Evolutionary conservation across 2,888 invertebrate genomes (phyloP), one percentile per base, ranked within the genome.

Genomic region (Eristalis arbustorum): DNA sequence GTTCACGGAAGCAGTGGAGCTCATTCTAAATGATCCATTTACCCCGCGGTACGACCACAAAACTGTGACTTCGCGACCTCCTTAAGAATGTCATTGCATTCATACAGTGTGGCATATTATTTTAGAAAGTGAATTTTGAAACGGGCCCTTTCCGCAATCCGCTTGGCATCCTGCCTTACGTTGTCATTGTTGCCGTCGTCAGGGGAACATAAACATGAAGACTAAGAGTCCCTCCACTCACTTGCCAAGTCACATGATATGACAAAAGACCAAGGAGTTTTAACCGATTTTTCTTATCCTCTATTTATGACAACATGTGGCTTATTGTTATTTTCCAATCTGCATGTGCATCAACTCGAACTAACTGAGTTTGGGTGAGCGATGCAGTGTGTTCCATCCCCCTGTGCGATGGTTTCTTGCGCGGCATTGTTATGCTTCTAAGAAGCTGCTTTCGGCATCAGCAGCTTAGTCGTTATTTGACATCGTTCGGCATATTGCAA

Each of bases 291-390:
- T 78, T 78, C 68, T 75, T 74, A 78, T 87, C 82, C 37, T 68
- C 61, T 62, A 75, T 83, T 75, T 75, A 75, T 83, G 79, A 62
- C 72, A 82, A 56, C 66, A 87, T 79, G 49, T 13, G 71, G 74
- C 72, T 87, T 83, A 83, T 87, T 83, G 83, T 79, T 87, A 79
- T 87, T 83, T 83, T 87, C 63, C 78, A 87, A 87, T 87, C 79
- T 83, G 67, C 74, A 77, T 87, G 59, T 71, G 34, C 83, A 34
- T 31, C 49, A 34, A 78, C 31, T 37, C 18, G 25, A 77, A 69
- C 69, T 59, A 73, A 76, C 67, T 57, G 59, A 25, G 23, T 63
- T 78, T 25, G 23, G 23, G 64, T 25, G 59, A 23, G 18, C n/a
- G 34, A 42, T 25, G 23, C 2, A 14, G 13, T n/a, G 71, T 61